Evolutionary conservation across 2,888 invertebrate genomes (phyloP).

Genomic region (Sphaerophoria taeniata): DNA sequence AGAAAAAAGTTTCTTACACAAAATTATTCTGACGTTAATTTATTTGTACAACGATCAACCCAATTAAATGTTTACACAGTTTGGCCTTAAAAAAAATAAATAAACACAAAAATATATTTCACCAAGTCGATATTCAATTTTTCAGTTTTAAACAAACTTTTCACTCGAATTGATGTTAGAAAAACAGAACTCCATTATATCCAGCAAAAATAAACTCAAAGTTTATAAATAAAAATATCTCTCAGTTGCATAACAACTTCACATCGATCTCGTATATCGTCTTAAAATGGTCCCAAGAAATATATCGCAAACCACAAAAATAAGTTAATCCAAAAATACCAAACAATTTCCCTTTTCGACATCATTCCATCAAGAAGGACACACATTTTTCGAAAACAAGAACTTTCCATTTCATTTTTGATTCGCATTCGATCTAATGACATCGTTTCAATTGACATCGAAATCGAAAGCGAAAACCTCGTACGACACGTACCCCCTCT

Average conservation of each 20-base stretch:
- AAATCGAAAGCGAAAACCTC: conserved; percentile 75
- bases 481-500: conserved; percentile 94
- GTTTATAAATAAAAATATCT: conserved; percentile 24
- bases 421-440: conserved; percentile 2
- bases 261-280: conserved; percentile 2
- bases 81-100: conserved; percentile 10
- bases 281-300: conserved; percentile 33
- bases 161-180: not conserved
- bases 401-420: conserved; percentile 40
- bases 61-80: conserved; percentile 23
- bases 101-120: conserved; percentile 10
- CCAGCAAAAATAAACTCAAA: conserved; percentile 27
- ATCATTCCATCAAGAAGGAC: conserved; percentile 20
- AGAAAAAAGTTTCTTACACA: not conserved
- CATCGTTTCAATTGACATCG: not conserved
- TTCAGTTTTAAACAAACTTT: not conserved
- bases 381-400: conserved; percentile 42
- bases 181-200: conserved; percentile 13
- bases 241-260: conserved; percentile 59
- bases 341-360: conserved; percentile 40
- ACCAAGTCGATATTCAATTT: not conserved
- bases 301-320: conserved; percentile 35
- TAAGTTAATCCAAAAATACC: conserved; percentile 23
- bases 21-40: not conserved
- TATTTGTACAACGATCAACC: not conserved